A percentile compares a stretch with the other conserved stretches of the same genome.
Conservation (phyloP, 2,113 vertebrate species). For the Planiliza haematocheilus region DNA sequence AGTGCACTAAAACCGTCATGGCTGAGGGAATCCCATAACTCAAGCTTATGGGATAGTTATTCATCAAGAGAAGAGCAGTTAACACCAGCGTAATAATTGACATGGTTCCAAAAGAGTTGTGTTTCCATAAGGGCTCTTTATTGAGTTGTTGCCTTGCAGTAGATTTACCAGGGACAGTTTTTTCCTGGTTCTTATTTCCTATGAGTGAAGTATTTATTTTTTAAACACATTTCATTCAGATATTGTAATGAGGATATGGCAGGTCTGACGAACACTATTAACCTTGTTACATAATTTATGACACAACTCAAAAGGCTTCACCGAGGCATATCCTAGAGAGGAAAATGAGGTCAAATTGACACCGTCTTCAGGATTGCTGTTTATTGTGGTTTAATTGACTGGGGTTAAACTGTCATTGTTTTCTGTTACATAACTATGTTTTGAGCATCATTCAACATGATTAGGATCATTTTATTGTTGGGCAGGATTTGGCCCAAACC, state of each 20-base stretch:
- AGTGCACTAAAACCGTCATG: no score
- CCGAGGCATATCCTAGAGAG: slow-evolving; percentile 11
- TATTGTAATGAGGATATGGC: slow-evolving; percentile 7
- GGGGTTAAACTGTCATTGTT: background rate
- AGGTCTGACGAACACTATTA: background rate
- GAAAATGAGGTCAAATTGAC: slow-evolving; percentile 6
- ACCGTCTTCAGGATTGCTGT: background rate
- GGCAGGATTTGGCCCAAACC: background rate
- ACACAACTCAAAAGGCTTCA: slow-evolving; percentile 23
- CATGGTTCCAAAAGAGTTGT: background rate
- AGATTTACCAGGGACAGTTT: background rate
- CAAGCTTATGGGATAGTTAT: background rate
- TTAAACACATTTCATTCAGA: background rate
- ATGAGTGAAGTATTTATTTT: no score
- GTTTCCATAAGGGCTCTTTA: background rate
- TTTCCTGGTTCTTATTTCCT: no score
- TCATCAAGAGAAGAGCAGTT: background rate
- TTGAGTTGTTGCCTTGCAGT: background rate
- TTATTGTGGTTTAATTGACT: background rate
- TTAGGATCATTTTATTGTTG: background rate
- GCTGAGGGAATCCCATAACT: background rate
- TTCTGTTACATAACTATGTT: background rate
- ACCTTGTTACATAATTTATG: slow-evolving; percentile 38
- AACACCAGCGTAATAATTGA: background rate
- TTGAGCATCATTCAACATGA: background rate